Evolutionary conservation across 23 tunicate species (phyloP).

Genomic region (Ascidia mentula): DNA sequence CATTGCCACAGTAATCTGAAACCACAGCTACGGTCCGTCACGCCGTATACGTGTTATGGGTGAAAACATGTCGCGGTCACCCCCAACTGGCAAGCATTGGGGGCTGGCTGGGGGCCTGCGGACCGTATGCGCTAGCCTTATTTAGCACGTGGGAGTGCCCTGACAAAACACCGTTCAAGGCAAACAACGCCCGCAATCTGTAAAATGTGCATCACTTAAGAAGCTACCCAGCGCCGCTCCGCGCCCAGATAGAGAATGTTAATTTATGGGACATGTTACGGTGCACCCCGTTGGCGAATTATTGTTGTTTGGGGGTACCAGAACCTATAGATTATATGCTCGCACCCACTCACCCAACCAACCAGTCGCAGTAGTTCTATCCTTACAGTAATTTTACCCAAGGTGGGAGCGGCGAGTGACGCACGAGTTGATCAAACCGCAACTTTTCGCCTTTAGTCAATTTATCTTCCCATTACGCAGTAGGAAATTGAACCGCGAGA

Average conservation of each 20-base stretch:
- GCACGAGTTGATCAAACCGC: neutral
- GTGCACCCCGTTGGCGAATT: neutral
- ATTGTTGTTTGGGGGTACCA: too few species aligned
- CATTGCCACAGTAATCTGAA: conserved; percentile 4
- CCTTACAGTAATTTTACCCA: neutral
- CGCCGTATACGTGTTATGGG: conserved; percentile 1
- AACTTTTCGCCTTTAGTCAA: neutral
- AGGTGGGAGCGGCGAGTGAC: neutral
- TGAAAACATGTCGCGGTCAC: conserved; percentile 11
- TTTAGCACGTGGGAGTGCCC: neutral
- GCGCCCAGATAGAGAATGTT: too few species aligned
- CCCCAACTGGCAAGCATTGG: neutral
- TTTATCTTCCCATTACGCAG: neutral
- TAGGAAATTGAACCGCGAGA: neutral
- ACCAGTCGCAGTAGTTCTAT: too few species aligned
- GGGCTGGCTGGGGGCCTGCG: neutral
- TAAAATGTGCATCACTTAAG: neutral
- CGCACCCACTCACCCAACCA: too few species aligned
- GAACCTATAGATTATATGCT: too few species aligned
- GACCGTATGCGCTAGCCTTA: neutral
- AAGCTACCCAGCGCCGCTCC: too few species aligned
- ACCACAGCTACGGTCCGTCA: conserved; percentile 12
- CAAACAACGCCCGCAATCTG: neutral
- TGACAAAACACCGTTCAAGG: neutral
- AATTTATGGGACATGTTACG: too few species aligned